Evolutionary conservation across 2,113 vertebrate species (phyloP), one percentile per base, ranked within the genome.

Genomic region (Sitta europaea): DNA sequence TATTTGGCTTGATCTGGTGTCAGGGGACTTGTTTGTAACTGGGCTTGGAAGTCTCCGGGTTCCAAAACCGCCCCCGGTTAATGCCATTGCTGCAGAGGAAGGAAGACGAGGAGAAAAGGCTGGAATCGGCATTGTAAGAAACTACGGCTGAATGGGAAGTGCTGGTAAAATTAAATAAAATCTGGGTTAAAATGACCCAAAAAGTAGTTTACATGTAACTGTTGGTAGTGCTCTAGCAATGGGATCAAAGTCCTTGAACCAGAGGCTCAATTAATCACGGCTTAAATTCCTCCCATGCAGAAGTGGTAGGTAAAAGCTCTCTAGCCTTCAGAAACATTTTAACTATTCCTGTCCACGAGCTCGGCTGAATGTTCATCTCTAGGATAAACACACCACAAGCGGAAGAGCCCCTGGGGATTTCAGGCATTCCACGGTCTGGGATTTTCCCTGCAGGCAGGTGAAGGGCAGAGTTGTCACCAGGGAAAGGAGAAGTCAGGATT

Each of bases 231-330:
- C 6, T 90, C 1, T 17, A n/a, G 71, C 50, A 61, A 36, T 3
- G 59, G 58, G 82, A 68, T 77, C 54, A 70, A 76, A 95, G 75
- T 47, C 38, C 58, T 77, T 14, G 71, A 86, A 45, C 12, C 33
- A 47, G 77, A 51, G 45, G 22, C 58, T 62, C 45, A 12, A 3
- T 61, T 90, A 93, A 88, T 83, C 88, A 16, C 1, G 5, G 67
- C 24, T 86, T 79, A 80, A 88, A 96, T 94, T 88, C 90, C 71
- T 92, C 22, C 50, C 23, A 2, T 31, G 57, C 3, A 35, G 66
- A 83, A 93, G 88, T n/a, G 70, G 74, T 11, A 62, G 67, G 87
- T 73, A 33, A 92, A 88, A 92, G 75, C 71, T 42, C 90, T 94
- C 81, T 77, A 87, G 59, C 3, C 22, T 35, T 38, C 70, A 82